Percentiles rank a stretch among this genome's conserved stretches.
These are phyloP conservation scores for Brenthis hecate DNA, from an alignment of 2,888 invertebrate genomes.

Conservation along the genomic window DNA sequence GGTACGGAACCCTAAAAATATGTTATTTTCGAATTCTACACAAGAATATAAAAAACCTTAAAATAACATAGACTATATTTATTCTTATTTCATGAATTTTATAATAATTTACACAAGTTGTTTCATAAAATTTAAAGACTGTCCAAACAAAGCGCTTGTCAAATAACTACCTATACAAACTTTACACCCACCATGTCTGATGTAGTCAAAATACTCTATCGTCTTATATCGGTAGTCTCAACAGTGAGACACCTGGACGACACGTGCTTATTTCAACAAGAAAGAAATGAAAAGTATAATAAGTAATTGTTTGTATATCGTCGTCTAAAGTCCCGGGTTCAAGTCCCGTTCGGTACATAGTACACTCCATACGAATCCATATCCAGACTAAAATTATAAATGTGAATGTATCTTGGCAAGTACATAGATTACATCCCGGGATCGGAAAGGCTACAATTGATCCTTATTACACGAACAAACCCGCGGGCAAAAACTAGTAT, in stretches of 20 bases:
- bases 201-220: constrained; percentile 73
- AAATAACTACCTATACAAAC: constrained; percentile 44
- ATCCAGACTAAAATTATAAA: too few relatives aligned
- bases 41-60: background rate
- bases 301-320: background rate
- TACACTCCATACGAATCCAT: too few relatives aligned
- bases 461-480: too few relatives aligned
- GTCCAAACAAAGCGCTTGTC: constrained; percentile 10
- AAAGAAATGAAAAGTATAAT: background rate
- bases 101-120: constrained; percentile 16
- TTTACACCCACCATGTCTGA: constrained; percentile 48
- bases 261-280: constrained; percentile 49
- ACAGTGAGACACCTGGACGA: constrained; percentile 63
- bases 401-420: too few relatives aligned
- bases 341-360: too few relatives aligned
- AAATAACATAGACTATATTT: background rate
- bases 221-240: constrained; percentile 63
- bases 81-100: background rate
- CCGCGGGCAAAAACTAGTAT: too few relatives aligned
- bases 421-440: too few relatives aligned
- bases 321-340: too few relatives aligned
- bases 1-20: too few relatives aligned
- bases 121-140: constrained; percentile 2
- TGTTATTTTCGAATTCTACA: too few relatives aligned
- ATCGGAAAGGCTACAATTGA: too few relatives aligned